Percentiles rank a stretch among this genome's conserved stretches.
Evolutionary conservation across 2,113 vertebrate genomes (phyloP).

Genomic region (Calypte anna): DNA sequence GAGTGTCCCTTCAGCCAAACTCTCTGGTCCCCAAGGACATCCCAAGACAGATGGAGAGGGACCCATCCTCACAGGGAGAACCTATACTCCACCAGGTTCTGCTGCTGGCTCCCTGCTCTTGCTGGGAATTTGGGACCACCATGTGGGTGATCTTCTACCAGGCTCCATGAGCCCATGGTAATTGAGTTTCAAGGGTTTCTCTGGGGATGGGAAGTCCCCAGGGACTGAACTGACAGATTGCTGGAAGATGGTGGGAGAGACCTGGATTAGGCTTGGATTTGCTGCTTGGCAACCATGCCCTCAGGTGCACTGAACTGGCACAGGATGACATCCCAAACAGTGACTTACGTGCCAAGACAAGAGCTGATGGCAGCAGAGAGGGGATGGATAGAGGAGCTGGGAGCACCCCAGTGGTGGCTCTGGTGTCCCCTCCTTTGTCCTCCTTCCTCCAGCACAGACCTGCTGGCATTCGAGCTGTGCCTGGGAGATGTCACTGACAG

Average conservation of each 20-base stretch:
- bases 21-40: not conserved
- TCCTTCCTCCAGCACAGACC: not conserved
- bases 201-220: accelerated
- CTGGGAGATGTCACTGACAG: not conserved
- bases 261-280: not conserved
- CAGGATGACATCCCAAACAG: accelerated
- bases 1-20: not conserved
- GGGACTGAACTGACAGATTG: accelerated
- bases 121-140: not conserved
- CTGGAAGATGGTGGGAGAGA: no score
- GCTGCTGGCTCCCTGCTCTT: accelerated
- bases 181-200: not conserved
- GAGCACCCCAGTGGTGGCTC: not conserved
- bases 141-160: not conserved
- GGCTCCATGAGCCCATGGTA: accelerated
- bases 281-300: accelerated
- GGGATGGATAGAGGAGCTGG: not conserved
- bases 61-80: not conserved
- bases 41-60: not conserved
- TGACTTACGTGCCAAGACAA: not conserved
- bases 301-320: not conserved
- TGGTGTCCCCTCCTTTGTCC: not conserved
- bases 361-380: not conserved
- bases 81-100: not conserved
- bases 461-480: accelerated